Conservation (phyloP, 2,797 vertebrate species). For the Echiichthys vipera region DNA sequence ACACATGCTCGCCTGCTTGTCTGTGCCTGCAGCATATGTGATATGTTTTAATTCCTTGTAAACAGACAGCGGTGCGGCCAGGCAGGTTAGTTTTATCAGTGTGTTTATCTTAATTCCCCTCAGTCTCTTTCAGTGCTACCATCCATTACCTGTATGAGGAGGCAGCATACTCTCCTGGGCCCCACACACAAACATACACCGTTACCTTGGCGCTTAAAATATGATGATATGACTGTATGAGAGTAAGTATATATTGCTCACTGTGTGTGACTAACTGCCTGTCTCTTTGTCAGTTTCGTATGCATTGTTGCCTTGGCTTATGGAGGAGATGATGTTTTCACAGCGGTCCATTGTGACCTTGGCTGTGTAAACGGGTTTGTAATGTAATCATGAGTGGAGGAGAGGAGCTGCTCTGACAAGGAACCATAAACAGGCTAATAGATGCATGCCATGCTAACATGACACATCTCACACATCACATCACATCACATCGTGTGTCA, state of each 20-base stretch:
- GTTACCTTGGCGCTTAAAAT: slow-evolving; percentile 68
- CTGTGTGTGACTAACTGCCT: slow-evolving; percentile 66
- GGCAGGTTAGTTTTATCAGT: slow-evolving; percentile 76
- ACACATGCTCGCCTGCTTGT: slow-evolving; percentile 5
- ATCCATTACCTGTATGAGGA: slow-evolving; percentile 82
- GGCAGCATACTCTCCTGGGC: slow-evolving; percentile 72
- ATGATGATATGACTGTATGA: slow-evolving; percentile 65
- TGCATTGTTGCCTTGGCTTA: slow-evolving; percentile 74
- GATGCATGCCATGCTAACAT: slow-evolving; percentile 73
- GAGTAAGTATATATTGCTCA: slow-evolving; percentile 60
- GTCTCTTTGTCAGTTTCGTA: slow-evolving; percentile 61
- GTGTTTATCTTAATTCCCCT: slow-evolving; percentile 84
- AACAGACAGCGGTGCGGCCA: slow-evolving; percentile 65
- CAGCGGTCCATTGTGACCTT: slow-evolving; percentile 74
- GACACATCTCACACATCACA: slow-evolving; percentile 61
- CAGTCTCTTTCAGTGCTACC: slow-evolving; percentile 75
- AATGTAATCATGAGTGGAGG: slow-evolving; percentile 74
- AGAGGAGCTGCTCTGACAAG: slow-evolving; percentile 69
- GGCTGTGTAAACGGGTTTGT: slow-evolving; percentile 70
- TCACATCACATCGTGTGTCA: slow-evolving; percentile 24
- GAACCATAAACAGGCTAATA: slow-evolving; percentile 75
- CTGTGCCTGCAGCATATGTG: slow-evolving; percentile 54
- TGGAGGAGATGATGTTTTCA: slow-evolving; percentile 78
- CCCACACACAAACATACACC: slow-evolving; percentile 50
- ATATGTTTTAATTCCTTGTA: slow-evolving; percentile 80